These are phyloP conservation scores for Babyrousa celebensis DNA, from an alignment of 2,797 vertebrate species.

Conservation along the genomic window DNA sequence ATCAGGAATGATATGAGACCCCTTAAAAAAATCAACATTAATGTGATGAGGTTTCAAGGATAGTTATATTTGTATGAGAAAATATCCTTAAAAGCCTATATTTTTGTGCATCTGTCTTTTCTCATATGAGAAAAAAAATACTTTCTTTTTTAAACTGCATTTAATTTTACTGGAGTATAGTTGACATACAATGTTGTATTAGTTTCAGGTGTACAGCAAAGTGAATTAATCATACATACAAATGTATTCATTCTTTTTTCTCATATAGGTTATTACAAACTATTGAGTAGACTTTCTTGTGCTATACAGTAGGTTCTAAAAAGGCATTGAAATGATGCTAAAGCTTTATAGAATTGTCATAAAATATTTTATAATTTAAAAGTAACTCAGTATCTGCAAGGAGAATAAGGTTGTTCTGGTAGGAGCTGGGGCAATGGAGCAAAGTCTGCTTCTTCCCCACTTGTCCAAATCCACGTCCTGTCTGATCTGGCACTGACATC, in stretches of 20 bases:
- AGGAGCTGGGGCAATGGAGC: background rate
- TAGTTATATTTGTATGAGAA: conserved; percentile 52
- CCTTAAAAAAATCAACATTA: conserved; percentile 55
- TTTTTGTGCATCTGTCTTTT: conserved; percentile 49
- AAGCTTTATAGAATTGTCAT: background rate
- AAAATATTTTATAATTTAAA: conserved; percentile 15
- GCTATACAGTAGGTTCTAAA: background rate
- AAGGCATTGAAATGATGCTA: conserved; percentile 6
- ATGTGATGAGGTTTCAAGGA: conserved; percentile 28
- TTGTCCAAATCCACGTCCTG: background rate
- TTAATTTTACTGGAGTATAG: too few relatives aligned
- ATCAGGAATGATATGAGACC: conserved; percentile 57
- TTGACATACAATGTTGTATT: too few relatives aligned
- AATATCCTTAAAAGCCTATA: background rate
- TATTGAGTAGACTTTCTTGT: too few relatives aligned
- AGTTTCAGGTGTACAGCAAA: too few relatives aligned
- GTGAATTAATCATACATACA: too few relatives aligned
- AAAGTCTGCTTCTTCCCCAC: background rate
- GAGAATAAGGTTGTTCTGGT: background rate
- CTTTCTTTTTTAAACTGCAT: too few relatives aligned
- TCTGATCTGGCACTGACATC: background rate
- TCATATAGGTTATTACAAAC: too few relatives aligned
- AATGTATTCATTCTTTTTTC: too few relatives aligned
- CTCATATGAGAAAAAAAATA: conserved; percentile 41
- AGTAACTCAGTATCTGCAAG: background rate